A percentile compares a stretch with the other conserved stretches of the same genome.
These are phyloP conservation scores for Serrognathus titanus DNA, from an alignment of 2,888 invertebrate genomes.

Conservation along the genomic window DNA sequence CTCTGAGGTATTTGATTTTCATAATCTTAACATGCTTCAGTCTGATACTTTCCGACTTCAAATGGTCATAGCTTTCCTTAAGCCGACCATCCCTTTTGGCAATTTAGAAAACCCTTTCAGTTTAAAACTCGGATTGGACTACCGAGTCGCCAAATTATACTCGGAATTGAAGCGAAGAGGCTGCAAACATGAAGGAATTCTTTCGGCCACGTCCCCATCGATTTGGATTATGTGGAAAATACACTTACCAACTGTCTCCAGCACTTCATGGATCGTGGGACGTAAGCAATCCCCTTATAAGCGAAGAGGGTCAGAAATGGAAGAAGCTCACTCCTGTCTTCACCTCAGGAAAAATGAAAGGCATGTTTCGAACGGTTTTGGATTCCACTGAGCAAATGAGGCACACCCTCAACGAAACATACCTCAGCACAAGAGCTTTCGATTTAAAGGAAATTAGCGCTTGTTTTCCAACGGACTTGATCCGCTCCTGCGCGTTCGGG, in stretches of 20 bases:
- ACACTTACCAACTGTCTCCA: not conserved
- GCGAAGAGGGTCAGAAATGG: conserved; percentile 57
- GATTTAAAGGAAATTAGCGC: conserved; percentile 11
- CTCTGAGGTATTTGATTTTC: no score
- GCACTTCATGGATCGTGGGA: not conserved
- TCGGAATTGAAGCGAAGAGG: not conserved
- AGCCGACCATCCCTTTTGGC: not conserved
- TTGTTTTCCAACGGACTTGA: conserved; percentile 13
- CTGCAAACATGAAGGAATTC: conserved; percentile 1
- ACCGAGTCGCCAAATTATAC: not conserved
- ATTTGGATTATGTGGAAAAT: not conserved
- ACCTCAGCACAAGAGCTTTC: not conserved
- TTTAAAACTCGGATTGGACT: not conserved
- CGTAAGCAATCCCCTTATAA: conserved; percentile 52
- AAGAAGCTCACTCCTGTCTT: conserved; percentile 37
- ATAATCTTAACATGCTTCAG: no score
- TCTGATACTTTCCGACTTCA: not conserved
- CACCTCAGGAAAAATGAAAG: conserved; percentile 20
- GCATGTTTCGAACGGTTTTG: conserved; percentile 6
- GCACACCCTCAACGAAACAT: no score
- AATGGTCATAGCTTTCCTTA: not conserved
- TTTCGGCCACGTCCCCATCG: not conserved
- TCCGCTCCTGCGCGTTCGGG: conserved; percentile 12
- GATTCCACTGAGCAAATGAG: not conserved
- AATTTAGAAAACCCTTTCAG: conserved; percentile 2